Conservation (phyloP, 2,113 vertebrate genomes). For the Plectropomus leopardus region DNA sequence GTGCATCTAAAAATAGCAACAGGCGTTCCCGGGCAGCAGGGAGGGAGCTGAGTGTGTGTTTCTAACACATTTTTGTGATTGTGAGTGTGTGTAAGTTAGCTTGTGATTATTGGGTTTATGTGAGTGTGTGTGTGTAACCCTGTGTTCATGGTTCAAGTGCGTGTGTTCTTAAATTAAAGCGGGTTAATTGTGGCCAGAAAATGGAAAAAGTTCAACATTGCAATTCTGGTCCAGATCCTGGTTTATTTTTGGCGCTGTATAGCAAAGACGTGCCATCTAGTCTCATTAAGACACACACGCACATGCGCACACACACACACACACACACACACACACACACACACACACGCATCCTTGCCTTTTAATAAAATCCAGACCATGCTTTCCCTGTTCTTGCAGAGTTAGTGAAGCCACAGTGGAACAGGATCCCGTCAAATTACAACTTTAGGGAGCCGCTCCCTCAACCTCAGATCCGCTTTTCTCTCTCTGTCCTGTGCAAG, state of each 20-base stretch:
- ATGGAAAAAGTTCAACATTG: constrained; percentile 53
- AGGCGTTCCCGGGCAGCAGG: constrained; percentile 51
- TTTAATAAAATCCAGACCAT: constrained; percentile 70
- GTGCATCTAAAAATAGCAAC: constrained; percentile 50
- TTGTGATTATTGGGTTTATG: constrained; percentile 26
- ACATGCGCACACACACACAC: constrained; percentile 12
- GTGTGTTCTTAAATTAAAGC: constrained; percentile 26
- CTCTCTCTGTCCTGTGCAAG: neutral
- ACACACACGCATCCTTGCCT: constrained; percentile 31
- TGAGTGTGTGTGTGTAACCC: neutral
- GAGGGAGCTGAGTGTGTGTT: constrained; percentile 15
- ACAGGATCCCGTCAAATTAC: constrained; percentile 50
- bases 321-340: constrained; percentile 30
- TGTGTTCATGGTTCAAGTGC: constrained; percentile 3
- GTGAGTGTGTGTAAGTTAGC: constrained; percentile 20
- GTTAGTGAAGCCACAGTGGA: constrained; percentile 48
- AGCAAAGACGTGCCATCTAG: constrained; percentile 36
- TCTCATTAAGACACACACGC: constrained; percentile 44
- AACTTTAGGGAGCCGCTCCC: constrained; percentile 41
- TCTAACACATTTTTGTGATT: constrained; percentile 41
- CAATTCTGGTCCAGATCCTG: constrained; percentile 58
- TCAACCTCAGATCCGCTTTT: constrained; percentile 3
- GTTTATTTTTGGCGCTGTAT: constrained; percentile 70
- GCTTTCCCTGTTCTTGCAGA: constrained; percentile 25
- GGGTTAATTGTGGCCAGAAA: constrained; percentile 47